Evolutionary conservation across 2,113 vertebrate genomes (phyloP).

Genomic region (Myrmecophaga tridactyla): DNA sequence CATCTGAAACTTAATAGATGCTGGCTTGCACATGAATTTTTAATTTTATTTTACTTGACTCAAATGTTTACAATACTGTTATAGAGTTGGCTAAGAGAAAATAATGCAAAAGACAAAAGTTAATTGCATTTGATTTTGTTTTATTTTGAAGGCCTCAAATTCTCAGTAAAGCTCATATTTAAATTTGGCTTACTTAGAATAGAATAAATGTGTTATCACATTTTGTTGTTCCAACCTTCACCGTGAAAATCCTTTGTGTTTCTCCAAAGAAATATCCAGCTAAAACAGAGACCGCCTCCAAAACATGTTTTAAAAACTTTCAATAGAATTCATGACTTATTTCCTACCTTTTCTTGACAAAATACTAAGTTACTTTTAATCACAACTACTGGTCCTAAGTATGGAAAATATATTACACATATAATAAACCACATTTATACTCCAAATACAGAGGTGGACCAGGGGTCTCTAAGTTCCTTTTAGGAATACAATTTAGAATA

Average conservation of each 20-base stretch:
- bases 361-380: background rate
- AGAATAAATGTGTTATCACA: conserved; percentile 38
- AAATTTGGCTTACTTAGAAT: conserved; percentile 56
- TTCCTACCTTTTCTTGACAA: background rate
- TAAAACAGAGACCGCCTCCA: conserved; percentile 51
- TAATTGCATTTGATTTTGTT: conserved; percentile 52
- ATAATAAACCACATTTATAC: background rate
- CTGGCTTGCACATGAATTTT: conserved; percentile 41
- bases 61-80: conserved; percentile 44
- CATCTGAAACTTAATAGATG: conserved; percentile 57
- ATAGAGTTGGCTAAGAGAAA: conserved; percentile 24
- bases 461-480: background rate
- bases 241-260: conserved; percentile 42
- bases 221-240: conserved; percentile 49
- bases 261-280: conserved; percentile 45
- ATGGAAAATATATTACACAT: background rate
- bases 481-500: conserved; percentile 25
- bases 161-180: conserved; percentile 38
- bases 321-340: conserved; percentile 45
- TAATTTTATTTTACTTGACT: conserved; percentile 60
- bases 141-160: conserved; percentile 52
- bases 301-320: conserved; percentile 21
- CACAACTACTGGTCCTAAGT: background rate
- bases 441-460: background rate
- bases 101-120: conserved; percentile 54